Percentiles rank a stretch among this genome's conserved stretches.
Conservation (phyloP, 2,113 vertebrate genomes). For the Chaetodon trifascialis region DNA sequence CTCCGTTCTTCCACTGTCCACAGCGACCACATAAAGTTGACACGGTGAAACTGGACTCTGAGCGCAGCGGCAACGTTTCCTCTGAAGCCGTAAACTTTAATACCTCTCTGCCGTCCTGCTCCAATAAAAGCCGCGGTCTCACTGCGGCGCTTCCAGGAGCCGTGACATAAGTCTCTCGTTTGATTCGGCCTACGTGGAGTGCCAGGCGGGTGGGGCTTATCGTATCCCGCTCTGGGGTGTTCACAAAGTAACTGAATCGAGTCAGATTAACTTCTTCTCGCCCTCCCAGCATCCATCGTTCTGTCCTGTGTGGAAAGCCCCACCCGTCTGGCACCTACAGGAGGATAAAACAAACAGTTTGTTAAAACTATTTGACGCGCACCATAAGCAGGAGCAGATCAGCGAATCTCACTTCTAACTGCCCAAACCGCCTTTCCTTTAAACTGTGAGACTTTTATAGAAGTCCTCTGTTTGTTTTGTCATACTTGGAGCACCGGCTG, state of each 20-base stretch:
- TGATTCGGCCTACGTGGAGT: slow-evolving; percentile 10
- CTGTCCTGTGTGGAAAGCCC: background rate
- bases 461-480: background rate
- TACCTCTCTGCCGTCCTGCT: slow-evolving; percentile 26
- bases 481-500: background rate
- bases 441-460: background rate
- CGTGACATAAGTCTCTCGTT: slow-evolving; percentile 38
- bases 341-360: slow-evolving; percentile 19
- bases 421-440: too few species aligned
- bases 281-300: background rate
- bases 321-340: slow-evolving; percentile 6
- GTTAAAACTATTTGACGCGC: background rate
- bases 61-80: slow-evolving; percentile 37
- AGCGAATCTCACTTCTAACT: too few species aligned
- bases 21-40: slow-evolving; percentile 43
- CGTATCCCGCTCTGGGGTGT: too few species aligned
- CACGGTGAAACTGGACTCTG: slow-evolving; percentile 39
- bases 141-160: background rate
- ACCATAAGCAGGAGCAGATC: too few species aligned
- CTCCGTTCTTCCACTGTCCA: slow-evolving; percentile 43
- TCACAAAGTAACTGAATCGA: too few species aligned
- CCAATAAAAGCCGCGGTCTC: slow-evolving; percentile 36
- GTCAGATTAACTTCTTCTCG: background rate
- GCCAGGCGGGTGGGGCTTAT: slow-evolving; percentile 60
- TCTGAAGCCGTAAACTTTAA: slow-evolving; percentile 62